Conservation (phyloP, 2,888 invertebrate species). For the Fragum fragum region DNA sequence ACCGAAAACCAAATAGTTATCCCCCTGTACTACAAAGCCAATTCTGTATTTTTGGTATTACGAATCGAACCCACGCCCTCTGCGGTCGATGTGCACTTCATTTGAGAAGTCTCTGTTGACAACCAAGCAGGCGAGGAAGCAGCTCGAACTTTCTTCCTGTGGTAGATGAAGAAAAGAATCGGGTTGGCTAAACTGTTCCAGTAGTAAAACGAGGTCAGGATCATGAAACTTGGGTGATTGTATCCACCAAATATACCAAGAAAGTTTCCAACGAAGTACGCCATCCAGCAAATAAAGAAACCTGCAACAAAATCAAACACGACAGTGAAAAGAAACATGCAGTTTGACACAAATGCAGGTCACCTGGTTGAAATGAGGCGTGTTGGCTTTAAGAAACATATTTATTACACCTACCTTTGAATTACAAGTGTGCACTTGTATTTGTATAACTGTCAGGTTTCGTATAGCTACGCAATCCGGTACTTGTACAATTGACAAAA, state of each 20-base stretch:
- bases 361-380: too few species aligned
- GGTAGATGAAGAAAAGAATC: conserved; percentile 8
- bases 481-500: too few species aligned
- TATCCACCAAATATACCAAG: neutral
- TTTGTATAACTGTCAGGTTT: too few species aligned
- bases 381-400: too few species aligned
- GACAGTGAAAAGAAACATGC: too few species aligned
- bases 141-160: conserved; percentile 4
- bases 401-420: too few species aligned
- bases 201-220: conserved; percentile 12
- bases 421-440: too few species aligned
- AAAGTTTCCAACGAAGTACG: neutral
- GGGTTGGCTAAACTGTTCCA: conserved; percentile 27
- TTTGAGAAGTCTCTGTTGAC: neutral
- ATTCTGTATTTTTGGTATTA: neutral
- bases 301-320: neutral
- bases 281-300: conserved; percentile 25
- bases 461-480: too few species aligned
- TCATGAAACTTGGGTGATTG: conserved; percentile 2
- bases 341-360: too few species aligned
- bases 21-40: neutral
- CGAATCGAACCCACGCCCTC: neutral
- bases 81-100: neutral
- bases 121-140: neutral
- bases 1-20: neutral